Evolutionary conservation across 2,113 vertebrate genomes (phyloP).

Genomic region (Chinchilla lanigera): DNA sequence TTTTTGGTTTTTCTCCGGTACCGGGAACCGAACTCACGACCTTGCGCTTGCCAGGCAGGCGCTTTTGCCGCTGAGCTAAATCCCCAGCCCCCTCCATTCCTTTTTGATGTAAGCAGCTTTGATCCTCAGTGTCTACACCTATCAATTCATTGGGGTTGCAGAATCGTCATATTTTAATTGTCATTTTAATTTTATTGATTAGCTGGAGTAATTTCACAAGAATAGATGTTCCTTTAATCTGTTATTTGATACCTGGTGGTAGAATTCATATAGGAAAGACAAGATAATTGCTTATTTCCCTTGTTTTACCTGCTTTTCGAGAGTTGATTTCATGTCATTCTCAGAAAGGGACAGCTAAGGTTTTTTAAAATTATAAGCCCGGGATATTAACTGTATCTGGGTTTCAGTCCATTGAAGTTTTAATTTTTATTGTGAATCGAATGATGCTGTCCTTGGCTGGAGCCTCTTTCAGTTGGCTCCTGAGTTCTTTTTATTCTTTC

Average conservation of each 20-base stretch:
- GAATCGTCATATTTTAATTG: background rate
- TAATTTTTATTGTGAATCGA: background rate
- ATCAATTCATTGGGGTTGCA: background rate
- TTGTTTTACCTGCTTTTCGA: background rate
- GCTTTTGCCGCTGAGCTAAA: no score
- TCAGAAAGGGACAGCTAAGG: background rate
- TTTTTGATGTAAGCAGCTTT: background rate
- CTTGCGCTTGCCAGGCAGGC: no score
- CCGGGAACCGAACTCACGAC: no score
- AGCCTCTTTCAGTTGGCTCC: background rate
- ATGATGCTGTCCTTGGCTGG: background rate
- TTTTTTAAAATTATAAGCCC: background rate
- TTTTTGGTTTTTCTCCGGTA: no score
- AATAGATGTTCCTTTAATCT: background rate
- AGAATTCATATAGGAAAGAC: background rate
- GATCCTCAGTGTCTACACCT: background rate
- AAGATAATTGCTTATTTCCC: background rate
- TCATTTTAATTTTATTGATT: background rate
- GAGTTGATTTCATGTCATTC: conserved; percentile 30
- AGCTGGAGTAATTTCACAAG: background rate
- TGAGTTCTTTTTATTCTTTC: background rate
- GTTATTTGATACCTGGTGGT: background rate
- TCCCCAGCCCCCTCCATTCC: no score
- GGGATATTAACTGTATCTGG: background rate
- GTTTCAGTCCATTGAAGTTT: background rate